Evolutionary conservation across 2,888 invertebrate species (phyloP), one percentile per base, ranked within the genome.

Genomic region (Therioaphis trifolii): DNA sequence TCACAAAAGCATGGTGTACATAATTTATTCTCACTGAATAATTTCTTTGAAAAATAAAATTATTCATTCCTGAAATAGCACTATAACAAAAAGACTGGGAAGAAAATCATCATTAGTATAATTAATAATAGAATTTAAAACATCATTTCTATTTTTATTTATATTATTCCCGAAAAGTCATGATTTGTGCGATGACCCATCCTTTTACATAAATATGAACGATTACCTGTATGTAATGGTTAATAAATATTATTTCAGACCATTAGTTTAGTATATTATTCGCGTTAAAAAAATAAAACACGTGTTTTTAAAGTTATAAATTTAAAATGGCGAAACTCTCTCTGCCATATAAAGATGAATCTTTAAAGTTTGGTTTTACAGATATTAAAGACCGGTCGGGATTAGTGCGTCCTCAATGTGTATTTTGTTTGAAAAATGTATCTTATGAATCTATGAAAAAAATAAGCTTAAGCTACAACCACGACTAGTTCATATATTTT

Each of bases 351-450:
- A 58, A 74, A 35, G 61, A 84, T 40, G 63, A 61, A 24, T 84
- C 49, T 46, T 61, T 84, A 15, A 75, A 74, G 21, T 84, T 61
- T 75, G 84, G 84, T 27, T 84, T 84, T 58, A 84, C 75, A 40
- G 29, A 27, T n/a, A 61, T 75, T 29, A 63, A 63, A 63, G 63
- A 75, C 24, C 24, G 40, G 21, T 35, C 79, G 43, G 66, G 49
- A 14, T 52, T 79, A 58, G 76, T 58, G 58, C 49, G 58, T 43
- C 75, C 80, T 35, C 80, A 71, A 52, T 82, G 82, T 21, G 75
- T 77, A 4, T 52, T 82, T 5, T 77, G 75, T 84, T 79, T 86
- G 71, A 86, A 85, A 86, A 85, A 85, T 85, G 86, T 87, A 49
- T 77, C 85, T 69, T 86, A 87, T 84, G 85, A 86, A 85, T 75